Conservation (phyloP, 92 coral and sea anemone genomes). For the Porites divaricata region DNA sequence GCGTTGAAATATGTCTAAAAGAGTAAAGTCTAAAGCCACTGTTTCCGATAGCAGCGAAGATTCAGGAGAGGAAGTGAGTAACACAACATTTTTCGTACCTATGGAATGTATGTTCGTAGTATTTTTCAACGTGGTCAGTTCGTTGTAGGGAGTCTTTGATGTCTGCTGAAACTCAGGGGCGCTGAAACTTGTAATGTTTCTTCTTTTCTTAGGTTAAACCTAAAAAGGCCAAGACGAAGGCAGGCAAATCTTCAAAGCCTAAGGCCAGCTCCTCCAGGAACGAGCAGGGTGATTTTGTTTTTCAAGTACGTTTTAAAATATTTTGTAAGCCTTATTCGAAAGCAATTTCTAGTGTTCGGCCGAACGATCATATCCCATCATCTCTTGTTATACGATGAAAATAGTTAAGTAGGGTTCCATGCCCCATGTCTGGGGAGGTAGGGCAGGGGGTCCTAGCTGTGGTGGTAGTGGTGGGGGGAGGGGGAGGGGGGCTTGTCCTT, state of each 20-base stretch:
- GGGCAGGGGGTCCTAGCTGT: too few relatives aligned
- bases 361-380: too few relatives aligned
- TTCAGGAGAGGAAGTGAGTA: slow-evolving; percentile 62
- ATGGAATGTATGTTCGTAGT: neutral
- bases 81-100: too few relatives aligned
- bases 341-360: too few relatives aligned
- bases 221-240: slow-evolving; percentile 57
- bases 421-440: too few relatives aligned
- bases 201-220: slow-evolving; percentile 27
- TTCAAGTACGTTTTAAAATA: slow-evolving; percentile 53
- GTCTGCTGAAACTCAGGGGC: neutral
- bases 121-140: neutral
- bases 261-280: slow-evolving; percentile 42
- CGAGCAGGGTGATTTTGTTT: slow-evolving; percentile 62
- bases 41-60: slow-evolving; percentile 64
- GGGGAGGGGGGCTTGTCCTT: too few relatives aligned
- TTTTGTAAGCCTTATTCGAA: too few relatives aligned
- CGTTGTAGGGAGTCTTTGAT: neutral
- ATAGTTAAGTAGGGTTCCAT: too few relatives aligned
- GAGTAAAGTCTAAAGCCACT: slow-evolving; percentile 64
- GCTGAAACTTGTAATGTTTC: neutral
- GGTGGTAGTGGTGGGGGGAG: too few relatives aligned
- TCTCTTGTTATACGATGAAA: too few relatives aligned
- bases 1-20: slow-evolving; percentile 61
- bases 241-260: slow-evolving; percentile 35